Base-by-base conservation (phyloP, 2,888 invertebrate genomes). In the Xanthostigma xanthostigma region DNA sequence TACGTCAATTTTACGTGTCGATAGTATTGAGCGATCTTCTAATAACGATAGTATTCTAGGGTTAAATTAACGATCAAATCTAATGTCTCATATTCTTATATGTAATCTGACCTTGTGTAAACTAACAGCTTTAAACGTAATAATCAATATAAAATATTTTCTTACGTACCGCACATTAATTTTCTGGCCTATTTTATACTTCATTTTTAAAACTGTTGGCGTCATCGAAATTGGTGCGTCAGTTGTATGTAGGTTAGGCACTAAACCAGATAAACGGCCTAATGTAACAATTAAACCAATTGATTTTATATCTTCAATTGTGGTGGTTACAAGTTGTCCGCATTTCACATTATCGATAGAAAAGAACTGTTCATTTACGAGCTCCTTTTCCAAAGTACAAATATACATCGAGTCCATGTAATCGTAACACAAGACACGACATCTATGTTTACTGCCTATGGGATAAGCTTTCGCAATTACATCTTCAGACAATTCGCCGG, bases 341-440 rank as follows among this genome's bases (percentile, higher is more conserved):
- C 73, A 55, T 12, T 61, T 58, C 1, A 80, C 59, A 58, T 78
- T 75, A 1, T 62, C 57, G 36, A 70, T 51, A 2, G 65, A 65
- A 60, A 81, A 80, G 59, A 73, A 66, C 54, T 70, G 71, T 60
- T 80, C 75, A 34, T 68, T 62, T 2, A 86, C 57, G 3, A 79
- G 52, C 1, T 64, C 57, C 2, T 71, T 63, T 60, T 82, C 74
- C 64, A 82, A 79, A 2, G 79, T 74, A 57, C 86, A 81, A 9
- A 82, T 71, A 63, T 81, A 86, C 35, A 75, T 59, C 52, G 73
- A 72, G 58, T 84, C 82, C 41, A 81, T 70, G 33, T 73, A 64
- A 62, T 80, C 76, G 66, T 82, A 86, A 48, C 75, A 71, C 0
- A 84, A 60, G 1, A 88, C 66, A 27, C 84, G 74, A 33, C 72